phyloP scores from a whole-genome alignment of 1,140 invertebrate species.

The Drosophila ercepeae region DNA sequence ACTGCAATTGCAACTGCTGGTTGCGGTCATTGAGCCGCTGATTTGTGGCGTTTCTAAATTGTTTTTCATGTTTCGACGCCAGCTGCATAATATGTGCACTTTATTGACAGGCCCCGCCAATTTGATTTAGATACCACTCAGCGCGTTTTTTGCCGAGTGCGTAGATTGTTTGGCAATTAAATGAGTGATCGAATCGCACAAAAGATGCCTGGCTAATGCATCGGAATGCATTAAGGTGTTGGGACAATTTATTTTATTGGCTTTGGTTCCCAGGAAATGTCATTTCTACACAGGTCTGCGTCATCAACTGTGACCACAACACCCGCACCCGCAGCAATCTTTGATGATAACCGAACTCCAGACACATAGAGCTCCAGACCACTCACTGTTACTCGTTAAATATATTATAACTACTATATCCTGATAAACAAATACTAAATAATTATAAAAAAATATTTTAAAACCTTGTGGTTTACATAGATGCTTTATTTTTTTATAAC shows the following conservation, averaged over 20 bases:
- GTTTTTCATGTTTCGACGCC: slow-evolving; percentile 77
- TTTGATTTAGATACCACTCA: slow-evolving; percentile 54
- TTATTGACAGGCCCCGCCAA: slow-evolving; percentile 59
- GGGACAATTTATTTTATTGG: slow-evolving; percentile 3
- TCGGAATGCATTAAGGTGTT: slow-evolving; percentile 12
- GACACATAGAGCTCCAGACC: not conserved
- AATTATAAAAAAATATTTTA: too few species aligned
- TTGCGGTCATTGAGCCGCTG: slow-evolving; percentile 74
- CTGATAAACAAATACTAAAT: too few species aligned
- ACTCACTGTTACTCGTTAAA: too few species aligned
- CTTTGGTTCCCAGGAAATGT: not conserved
- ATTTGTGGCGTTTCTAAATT: slow-evolving; percentile 80
- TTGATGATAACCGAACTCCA: not conserved
- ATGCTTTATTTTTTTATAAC: too few species aligned
- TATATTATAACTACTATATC: too few species aligned
- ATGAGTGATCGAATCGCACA: slow-evolving; percentile 12
- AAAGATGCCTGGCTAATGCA: not conserved
- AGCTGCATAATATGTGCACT: slow-evolving; percentile 75
- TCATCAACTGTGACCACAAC: slow-evolving; percentile 23
- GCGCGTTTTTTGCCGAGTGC: slow-evolving; percentile 16
- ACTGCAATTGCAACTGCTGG: slow-evolving; percentile 1
- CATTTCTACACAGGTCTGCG: not conserved
- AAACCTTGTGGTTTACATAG: too few species aligned
- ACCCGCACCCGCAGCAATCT: not conserved
- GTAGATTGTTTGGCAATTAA: slow-evolving; percentile 44